Conservation (phyloP, 2,888 invertebrate genomes). For the Vandiemenella viatica region DNA sequence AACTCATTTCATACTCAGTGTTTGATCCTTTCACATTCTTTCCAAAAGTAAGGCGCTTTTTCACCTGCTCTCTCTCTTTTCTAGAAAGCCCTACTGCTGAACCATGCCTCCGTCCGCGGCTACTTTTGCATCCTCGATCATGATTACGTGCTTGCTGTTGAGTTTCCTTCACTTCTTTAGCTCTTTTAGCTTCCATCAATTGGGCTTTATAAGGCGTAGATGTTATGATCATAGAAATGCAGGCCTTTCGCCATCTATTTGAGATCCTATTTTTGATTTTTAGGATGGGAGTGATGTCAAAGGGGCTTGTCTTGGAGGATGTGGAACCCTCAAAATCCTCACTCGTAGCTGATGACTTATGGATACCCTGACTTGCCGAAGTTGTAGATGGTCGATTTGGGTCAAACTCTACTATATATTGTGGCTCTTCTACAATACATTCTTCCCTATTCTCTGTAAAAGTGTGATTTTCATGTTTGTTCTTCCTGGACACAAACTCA, state of each 20-base stretch:
- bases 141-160: neutral
- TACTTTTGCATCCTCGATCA: neutral
- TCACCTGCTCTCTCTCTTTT: neutral
- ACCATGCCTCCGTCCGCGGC: neutral
- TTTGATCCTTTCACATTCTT: neutral
- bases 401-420: slow-evolving; percentile 7
- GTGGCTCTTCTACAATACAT: slow-evolving; percentile 3
- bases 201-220: neutral
- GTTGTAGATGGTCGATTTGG: slow-evolving; percentile 10
- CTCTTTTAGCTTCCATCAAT: neutral
- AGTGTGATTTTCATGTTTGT: no score
- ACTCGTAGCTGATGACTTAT: slow-evolving; percentile 4
- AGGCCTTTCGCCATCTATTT: no score
- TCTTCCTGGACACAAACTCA: no score
- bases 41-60: neutral
- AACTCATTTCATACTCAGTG: neutral
- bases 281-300: neutral
- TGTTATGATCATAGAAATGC: no score
- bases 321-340: neutral
- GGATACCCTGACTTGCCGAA: slow-evolving; percentile 7
- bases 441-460: no score
- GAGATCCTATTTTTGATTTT: neutral
- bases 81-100: neutral
- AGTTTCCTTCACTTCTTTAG: neutral
- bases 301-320: neutral